Conservation (phyloP, 2,797 vertebrate genomes). For the Acanthis flammea region DNA sequence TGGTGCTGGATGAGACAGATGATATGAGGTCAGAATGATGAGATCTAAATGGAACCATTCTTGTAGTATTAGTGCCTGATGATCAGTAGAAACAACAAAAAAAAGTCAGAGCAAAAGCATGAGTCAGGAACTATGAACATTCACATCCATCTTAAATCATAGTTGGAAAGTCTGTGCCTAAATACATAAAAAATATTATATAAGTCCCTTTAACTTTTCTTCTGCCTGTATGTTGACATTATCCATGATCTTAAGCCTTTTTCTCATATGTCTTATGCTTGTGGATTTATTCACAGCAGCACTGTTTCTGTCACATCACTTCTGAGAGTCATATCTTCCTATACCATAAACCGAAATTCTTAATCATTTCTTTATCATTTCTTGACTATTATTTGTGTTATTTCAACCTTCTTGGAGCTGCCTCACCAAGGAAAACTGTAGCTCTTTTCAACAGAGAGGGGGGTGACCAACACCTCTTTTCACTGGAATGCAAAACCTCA, state of each 20-base stretch:
- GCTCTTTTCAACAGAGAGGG: rapidly evolving
- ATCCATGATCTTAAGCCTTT: neutral
- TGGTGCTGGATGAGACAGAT: neutral
- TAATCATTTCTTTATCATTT: neutral
- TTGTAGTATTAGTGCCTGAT: neutral
- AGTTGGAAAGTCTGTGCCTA: neutral
- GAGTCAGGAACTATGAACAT: neutral
- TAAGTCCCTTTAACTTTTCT: neutral
- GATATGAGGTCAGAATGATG: neutral
- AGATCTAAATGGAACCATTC: neutral
- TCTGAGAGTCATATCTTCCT: neutral
- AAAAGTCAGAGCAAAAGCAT: neutral
- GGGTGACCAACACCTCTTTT: rapidly evolving
- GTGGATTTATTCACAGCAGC: neutral
- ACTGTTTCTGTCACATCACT: neutral
- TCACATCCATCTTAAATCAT: neutral
- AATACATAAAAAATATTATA: neutral
- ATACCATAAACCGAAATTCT: neutral
- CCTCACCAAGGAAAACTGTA: neutral
- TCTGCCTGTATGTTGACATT: neutral
- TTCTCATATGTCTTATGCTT: neutral
- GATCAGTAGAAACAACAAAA: neutral
- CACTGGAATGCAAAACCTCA: neutral
- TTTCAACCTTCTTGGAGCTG: neutral
- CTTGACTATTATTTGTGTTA: neutral